Evolutionary conservation across 2,797 vertebrate genomes (phyloP).

Genomic region (Taenioides sp.): DNA sequence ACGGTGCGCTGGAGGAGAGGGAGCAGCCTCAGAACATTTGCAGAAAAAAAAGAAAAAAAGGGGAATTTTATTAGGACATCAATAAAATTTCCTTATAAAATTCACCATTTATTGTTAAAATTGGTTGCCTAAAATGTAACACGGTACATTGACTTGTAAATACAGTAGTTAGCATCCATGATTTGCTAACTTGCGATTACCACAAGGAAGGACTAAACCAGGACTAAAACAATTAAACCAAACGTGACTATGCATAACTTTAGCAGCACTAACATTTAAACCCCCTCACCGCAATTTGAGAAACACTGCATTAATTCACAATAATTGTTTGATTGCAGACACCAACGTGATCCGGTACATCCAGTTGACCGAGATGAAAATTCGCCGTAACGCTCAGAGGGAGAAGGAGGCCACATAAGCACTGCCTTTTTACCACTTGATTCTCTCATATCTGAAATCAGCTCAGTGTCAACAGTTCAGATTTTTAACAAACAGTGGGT

Average conservation of each 20-base stretch:
- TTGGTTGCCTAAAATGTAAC: background rate
- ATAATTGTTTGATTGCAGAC: constrained; percentile 78
- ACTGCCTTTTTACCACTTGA: constrained; percentile 23
- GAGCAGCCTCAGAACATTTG: too few relatives aligned
- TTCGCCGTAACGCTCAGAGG: constrained; percentile 90
- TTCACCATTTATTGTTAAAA: background rate
- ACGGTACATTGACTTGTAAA: background rate
- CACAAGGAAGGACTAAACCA: background rate
- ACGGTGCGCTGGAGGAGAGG: too few relatives aligned
- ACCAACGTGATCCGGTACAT: constrained; percentile 98
- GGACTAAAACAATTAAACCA: background rate
- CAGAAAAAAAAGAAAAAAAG: too few relatives aligned
- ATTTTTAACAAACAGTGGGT: constrained; percentile 37
- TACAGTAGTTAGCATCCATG: background rate
- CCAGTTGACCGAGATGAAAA: constrained; percentile 99
- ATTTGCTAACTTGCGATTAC: background rate
- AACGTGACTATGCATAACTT: background rate
- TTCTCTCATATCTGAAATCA: constrained; percentile 24
- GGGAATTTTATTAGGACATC: too few relatives aligned
- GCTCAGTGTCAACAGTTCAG: constrained; percentile 49
- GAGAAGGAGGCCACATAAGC: constrained; percentile 91
- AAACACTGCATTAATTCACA: background rate
- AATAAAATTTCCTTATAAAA: too few relatives aligned
- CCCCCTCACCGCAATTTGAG: background rate
- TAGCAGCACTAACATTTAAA: background rate